These are phyloP conservation scores for Stegophylla sp. DNA, from an alignment of 2,888 invertebrate species.

Conservation along the genomic window DNA sequence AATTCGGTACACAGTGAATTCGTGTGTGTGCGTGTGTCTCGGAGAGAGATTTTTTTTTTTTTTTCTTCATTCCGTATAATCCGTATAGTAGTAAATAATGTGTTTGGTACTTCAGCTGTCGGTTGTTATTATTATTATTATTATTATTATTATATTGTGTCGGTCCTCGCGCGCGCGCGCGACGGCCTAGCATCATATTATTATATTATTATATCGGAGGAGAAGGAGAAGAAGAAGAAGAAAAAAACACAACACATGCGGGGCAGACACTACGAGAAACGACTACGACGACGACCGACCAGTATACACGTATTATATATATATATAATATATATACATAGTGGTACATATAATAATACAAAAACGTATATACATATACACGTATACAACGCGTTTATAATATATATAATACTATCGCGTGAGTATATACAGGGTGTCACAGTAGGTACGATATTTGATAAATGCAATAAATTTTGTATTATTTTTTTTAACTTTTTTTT, in stretches of 20 bases:
- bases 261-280: constrained; percentile 19
- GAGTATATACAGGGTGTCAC: background rate
- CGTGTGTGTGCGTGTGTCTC: constrained; percentile 18
- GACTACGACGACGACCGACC: constrained; percentile 17
- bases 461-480: too few relatives aligned
- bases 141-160: constrained; percentile 46
- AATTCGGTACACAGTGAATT: constrained; percentile 24
- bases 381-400: background rate
- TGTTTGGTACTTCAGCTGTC: constrained; percentile 57
- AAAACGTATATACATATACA: background rate
- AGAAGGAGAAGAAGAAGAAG: background rate
- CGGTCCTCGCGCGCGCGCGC: constrained; percentile 45
- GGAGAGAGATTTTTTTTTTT: constrained; percentile 24
- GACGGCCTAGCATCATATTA: constrained; percentile 41
- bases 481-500: too few relatives aligned
- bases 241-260: constrained; percentile 12
- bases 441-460: too few relatives aligned
- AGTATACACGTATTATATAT: background rate
- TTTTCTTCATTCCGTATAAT: background rate
- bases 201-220: too few relatives aligned
- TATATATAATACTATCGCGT: background rate
- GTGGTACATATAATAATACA: too few relatives aligned
- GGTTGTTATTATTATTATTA: constrained; percentile 47
- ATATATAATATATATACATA: too few relatives aligned
- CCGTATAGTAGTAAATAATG: constrained; percentile 56